Evolutionary conservation across 2,888 invertebrate genomes (phyloP).

Genomic region (Pandemis heparana): DNA sequence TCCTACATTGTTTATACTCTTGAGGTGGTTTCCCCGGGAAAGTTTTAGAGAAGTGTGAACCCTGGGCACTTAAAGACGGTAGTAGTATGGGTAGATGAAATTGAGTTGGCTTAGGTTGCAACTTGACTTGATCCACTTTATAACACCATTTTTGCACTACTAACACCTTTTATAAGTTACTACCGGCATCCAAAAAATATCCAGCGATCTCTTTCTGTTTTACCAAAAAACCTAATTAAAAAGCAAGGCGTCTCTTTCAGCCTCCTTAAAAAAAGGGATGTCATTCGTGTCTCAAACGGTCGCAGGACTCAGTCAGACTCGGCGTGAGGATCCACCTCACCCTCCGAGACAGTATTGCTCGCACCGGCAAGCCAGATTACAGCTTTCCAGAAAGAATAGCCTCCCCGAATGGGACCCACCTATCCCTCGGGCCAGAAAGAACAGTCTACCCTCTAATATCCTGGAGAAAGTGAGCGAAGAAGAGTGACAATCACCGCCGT

Average conservation of each 20-base stretch:
- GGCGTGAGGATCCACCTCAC: conserved; percentile 75
- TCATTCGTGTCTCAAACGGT: conserved; percentile 86
- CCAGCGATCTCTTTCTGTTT: background rate
- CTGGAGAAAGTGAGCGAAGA: conserved; percentile 68
- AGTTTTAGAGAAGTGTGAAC: too few species aligned
- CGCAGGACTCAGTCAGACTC: conserved; percentile 79
- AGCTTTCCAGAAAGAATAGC: conserved; percentile 79
- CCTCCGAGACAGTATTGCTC: conserved; percentile 81
- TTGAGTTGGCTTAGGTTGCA: too few species aligned
- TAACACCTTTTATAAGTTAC: too few species aligned
- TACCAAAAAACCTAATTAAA: conserved; percentile 19
- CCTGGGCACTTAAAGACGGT: too few species aligned
- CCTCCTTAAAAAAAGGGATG: conserved; percentile 61
- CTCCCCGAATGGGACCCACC: conserved; percentile 82
- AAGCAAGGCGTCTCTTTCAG: conserved; percentile 38
- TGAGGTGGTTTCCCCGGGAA: too few species aligned
- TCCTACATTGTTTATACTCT: too few species aligned
- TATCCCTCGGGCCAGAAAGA: conserved; percentile 75
- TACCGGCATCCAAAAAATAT: too few species aligned
- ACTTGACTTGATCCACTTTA: too few species aligned
- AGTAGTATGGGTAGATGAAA: too few species aligned
- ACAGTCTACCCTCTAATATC: conserved; percentile 79
- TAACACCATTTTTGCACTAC: too few species aligned
- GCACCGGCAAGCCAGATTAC: conserved; percentile 75
- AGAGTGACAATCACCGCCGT: conserved; percentile 78